Base-by-base conservation (phyloP, 2,113 vertebrate species). In the Platycercus adscitus region DNA sequence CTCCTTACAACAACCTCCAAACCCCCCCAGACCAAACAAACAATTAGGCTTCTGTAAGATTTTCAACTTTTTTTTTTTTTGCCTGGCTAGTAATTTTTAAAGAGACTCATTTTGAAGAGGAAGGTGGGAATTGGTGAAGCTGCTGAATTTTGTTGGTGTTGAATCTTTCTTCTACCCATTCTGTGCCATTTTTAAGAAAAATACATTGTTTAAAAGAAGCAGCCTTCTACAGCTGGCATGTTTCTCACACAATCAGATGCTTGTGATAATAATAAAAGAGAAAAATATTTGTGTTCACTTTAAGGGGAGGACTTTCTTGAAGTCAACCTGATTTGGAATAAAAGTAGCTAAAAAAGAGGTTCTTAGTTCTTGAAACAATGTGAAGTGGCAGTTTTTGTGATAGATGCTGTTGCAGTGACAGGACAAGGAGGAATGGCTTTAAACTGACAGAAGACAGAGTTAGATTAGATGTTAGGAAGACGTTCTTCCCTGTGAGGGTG, bases 21-120 rank as follows among this genome's bases (percentile, higher is more conserved):
- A 23, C 33, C 33, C 13, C 33, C 33, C 56, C 9, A 58, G 23
- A 58, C 20, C 33, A 23, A 58, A 33, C 33, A 23, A 56, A n/a
- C 20, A 35, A 35, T 58, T 1, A 39, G 28, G 29, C 0, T 3
- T 60, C 11, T 85, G 0, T 55, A 47, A 81, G 23, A 78, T 35
- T 71, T 73, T 55, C 6, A 56, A 2, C 33, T 75, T 49, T 29
- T 4, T 13, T 53, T 31, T 26, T 35, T 61, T 46, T 56, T 29
- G 2, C 17, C 26, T 58, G 19, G 14, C 18, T 60, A 11, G 33
- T 58, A 37, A 17, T 52, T 87, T 87, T 78, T 26, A 28, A 75
- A 13, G 43, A 26, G 52, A 29, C 2, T 56, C 3, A 44, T 53
- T 68, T n/a, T 52, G 35, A 60, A 76, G 63, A 47, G 29, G 24